phyloP scores from a whole-genome alignment of 2,888 invertebrate species.

The Catocala nupta region DNA sequence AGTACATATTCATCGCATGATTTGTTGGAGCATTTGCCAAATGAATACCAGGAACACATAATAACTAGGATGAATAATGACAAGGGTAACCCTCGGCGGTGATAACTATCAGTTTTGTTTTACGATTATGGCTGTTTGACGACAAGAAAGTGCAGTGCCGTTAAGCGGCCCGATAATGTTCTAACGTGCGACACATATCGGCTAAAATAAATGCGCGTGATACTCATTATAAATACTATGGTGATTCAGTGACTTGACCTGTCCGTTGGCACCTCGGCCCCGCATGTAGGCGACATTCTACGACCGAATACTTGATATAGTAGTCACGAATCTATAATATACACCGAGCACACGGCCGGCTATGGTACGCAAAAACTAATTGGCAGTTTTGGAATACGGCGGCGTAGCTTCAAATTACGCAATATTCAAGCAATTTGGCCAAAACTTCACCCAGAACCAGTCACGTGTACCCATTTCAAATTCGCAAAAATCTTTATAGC shows the following conservation, averaged over 20 bases:
- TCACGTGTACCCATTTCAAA: conserved; percentile 15
- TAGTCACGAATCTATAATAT: background rate
- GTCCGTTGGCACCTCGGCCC: conserved; percentile 15
- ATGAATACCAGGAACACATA: conserved; percentile 6
- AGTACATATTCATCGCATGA: too few relatives aligned
- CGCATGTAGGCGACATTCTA: conserved; percentile 29
- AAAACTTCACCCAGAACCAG: conserved; percentile 17
- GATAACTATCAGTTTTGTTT: conserved; percentile 33
- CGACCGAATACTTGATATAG: conserved; percentile 5
- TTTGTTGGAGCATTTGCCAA: conserved; percentile 4
- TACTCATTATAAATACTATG: conserved; percentile 30
- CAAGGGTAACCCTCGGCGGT: background rate
- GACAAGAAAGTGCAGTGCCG: conserved; percentile 72
- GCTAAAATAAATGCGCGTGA: conserved; percentile 48
- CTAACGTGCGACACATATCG: conserved; percentile 39
- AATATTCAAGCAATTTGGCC: background rate
- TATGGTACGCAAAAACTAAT: conserved; percentile 8
- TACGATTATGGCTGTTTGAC: conserved; percentile 47
- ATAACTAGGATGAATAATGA: conserved; percentile 2
- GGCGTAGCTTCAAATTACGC: conserved; percentile 1
- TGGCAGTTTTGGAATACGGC: conserved; percentile 6
- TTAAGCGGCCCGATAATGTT: conserved; percentile 65
- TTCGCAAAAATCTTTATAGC: background rate
- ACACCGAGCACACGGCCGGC: background rate
- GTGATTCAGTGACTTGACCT: conserved; percentile 32